phyloP scores from a whole-genome alignment of 2,113 vertebrate species.

The Acanthisitta chloris region DNA sequence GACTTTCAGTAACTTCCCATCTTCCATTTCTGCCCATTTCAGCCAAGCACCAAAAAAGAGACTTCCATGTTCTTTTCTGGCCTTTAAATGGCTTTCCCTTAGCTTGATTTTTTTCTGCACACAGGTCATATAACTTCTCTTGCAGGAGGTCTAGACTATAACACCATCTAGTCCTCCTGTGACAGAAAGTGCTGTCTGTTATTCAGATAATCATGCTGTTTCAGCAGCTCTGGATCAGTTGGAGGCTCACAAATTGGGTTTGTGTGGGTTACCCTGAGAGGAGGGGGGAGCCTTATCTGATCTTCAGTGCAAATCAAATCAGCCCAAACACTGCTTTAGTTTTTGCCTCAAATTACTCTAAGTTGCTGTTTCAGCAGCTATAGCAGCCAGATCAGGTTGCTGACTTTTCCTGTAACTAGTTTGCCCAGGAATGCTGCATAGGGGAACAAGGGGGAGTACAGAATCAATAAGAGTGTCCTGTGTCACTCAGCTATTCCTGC shows the following conservation, averaged over 20 bases:
- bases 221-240: neutral
- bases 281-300: neutral
- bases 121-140: neutral
- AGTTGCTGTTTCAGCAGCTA: neutral
- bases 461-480: neutral
- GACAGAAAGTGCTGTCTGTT: neutral
- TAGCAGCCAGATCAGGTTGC: neutral
- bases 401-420: neutral
- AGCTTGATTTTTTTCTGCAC: neutral
- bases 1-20: neutral
- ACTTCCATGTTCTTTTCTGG: fast-evolving
- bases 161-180: neutral
- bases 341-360: neutral
- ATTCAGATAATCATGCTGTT: fast-evolving
- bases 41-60: neutral
- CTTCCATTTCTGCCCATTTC: neutral
- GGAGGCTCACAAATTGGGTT: neutral
- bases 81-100: neutral
- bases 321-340: neutral
- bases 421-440: neutral
- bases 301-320: neutral
- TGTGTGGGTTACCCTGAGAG: neutral
- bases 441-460: neutral
- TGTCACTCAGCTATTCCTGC: neutral
- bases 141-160: neutral